Conservation (phyloP, 2,888 invertebrate genomes). For the Caradrina clavipalpis region DNA sequence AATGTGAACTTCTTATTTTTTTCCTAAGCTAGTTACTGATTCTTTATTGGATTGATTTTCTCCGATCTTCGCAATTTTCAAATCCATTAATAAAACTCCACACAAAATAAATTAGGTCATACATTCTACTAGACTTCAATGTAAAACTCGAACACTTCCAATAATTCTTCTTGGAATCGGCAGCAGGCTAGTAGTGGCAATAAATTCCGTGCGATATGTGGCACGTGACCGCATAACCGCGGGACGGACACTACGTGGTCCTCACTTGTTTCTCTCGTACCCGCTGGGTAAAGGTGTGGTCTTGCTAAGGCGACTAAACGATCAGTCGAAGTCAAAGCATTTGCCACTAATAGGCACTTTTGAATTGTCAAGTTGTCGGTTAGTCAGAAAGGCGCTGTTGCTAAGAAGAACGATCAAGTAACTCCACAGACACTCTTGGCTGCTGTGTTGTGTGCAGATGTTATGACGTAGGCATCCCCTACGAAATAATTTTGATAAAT, state of each 20-base stretch:
- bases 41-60: too few relatives aligned
- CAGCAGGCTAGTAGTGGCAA: slow-evolving; percentile 56
- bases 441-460: too few relatives aligned
- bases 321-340: too few relatives aligned
- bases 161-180: slow-evolving; percentile 23
- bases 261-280: slow-evolving; percentile 68
- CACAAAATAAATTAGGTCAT: slow-evolving; percentile 28
- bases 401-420: too few relatives aligned
- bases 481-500: too few relatives aligned
- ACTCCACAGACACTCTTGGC: too few relatives aligned
- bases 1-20: too few relatives aligned
- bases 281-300: slow-evolving; percentile 26
- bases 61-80: neutral
- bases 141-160: slow-evolving; percentile 15
- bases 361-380: too few relatives aligned
- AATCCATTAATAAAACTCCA: neutral
- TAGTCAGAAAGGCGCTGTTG: too few relatives aligned
- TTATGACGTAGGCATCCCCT: too few relatives aligned
- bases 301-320: slow-evolving; percentile 7
- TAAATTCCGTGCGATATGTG: slow-evolving; percentile 74
- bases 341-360: neutral
- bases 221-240: slow-evolving; percentile 79
- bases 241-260: slow-evolving; percentile 77
- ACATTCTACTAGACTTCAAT: slow-evolving; percentile 27
- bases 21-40: too few relatives aligned